Base-by-base conservation (phyloP, 2,113 vertebrate species). In the Narcine bancroftii region DNA sequence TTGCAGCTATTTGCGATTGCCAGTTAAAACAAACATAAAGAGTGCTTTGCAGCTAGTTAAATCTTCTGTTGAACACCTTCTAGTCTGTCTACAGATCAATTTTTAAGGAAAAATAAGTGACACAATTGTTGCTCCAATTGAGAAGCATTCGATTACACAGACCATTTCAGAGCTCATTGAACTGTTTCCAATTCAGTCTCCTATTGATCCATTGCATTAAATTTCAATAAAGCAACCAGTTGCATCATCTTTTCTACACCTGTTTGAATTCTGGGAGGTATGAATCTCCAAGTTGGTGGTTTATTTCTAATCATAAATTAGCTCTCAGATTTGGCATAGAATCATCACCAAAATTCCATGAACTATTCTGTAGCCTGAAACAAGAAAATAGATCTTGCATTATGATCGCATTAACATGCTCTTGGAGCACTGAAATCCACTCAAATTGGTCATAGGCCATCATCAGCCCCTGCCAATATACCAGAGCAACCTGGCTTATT, bases 191-290 rank as follows among this genome's bases (percentile, higher is more conserved):
- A n/a, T 60, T 87, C 81, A 60, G 33, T 60, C 81, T 60, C 53
- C 81, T 63, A 87, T 87, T 87, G 81, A 87, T 36, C 81, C 56
- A 19, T 63, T 87, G 81, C 81, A 36, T 87, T 87, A 87, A 36
- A 10, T 87, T 87, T 60, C 81, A 87, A 60, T 63, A 60, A 63
- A 60, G 29, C 60, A 87, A 87, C 53, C 81, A 36, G 53, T 60
- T 87, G 81, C 33, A 53, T 87, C 81, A 60, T n/a, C 6, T 56
- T 0, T 24, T 87, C 15, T n/a, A 60, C 19, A 56, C 36, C 53
- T 60, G 53, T 63, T 85, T 6, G 29, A 85, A 85, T 56, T 63
- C 81, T 87, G 53, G 33, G 33, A 87, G 33, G 39, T 15, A 6
- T 56, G 81, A 11, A 60, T 17, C 33, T 1, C 7, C n/a, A 60